These are phyloP conservation scores for Holocentrus rufus DNA, from an alignment of 2,797 vertebrate species.

Conservation along the genomic window DNA sequence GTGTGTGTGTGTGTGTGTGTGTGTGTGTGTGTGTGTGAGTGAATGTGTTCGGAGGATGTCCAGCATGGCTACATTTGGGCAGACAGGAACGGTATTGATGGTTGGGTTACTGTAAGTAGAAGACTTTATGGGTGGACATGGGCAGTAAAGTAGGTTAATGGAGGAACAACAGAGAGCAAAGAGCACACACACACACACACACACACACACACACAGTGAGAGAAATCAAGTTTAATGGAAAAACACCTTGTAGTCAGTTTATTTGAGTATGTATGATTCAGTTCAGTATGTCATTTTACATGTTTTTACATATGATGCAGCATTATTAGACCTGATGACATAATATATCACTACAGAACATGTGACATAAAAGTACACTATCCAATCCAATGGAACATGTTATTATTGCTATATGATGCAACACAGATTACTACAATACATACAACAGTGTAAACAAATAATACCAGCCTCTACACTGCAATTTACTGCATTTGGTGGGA, in stretches of 20 bases:
- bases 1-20: neutral
- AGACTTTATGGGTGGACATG: constrained; percentile 37
- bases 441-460: neutral
- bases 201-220: neutral
- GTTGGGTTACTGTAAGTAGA: constrained; percentile 38
- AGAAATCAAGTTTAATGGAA: constrained; percentile 29
- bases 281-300: constrained; percentile 1
- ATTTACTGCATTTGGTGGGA: neutral
- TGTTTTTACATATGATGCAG: too few relatives aligned
- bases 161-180: neutral
- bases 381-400: neutral
- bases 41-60: constrained; percentile 21
- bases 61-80: constrained; percentile 34
- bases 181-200: neutral
- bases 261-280: constrained; percentile 9
- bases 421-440: neutral
- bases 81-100: constrained; percentile 32
- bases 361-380: neutral
- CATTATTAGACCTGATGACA: constrained; percentile 1
- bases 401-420: neutral
- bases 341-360: constrained; percentile 1
- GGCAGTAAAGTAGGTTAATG: constrained; percentile 19
- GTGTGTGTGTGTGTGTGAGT: neutral
- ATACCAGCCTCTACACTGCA: too few relatives aligned
- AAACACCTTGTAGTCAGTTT: constrained; percentile 27